phyloP scores from a whole-genome alignment of 2,113 vertebrate species.

The Saccopteryx leptura region DNA sequence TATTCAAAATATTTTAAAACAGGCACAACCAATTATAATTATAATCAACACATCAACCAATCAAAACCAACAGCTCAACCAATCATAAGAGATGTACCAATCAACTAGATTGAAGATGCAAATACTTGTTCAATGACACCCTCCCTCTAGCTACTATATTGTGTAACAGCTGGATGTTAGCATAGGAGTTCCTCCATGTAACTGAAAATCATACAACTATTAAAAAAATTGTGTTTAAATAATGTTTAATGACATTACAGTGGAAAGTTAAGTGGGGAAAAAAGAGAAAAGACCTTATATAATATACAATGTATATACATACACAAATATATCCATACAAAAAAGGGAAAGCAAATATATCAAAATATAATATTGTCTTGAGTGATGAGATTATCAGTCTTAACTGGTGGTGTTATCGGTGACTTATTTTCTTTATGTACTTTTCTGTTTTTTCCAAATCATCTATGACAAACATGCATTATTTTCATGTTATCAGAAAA shows the following conservation, averaged over 20 bases:
- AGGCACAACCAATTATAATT: slow-evolving; percentile 30
- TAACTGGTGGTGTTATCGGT: not conserved
- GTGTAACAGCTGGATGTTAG: not conserved
- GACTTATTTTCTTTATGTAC: slow-evolving; percentile 12
- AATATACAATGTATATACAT: not conserved
- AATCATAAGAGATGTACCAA: slow-evolving; percentile 23
- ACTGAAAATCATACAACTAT: slow-evolving; percentile 15
- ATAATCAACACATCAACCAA: slow-evolving; percentile 12
- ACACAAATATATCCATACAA: not conserved
- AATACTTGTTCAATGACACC: not conserved
- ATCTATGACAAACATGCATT: not conserved
- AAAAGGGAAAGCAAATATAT: slow-evolving; percentile 38
- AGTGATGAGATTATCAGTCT: not conserved
- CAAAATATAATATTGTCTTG: slow-evolving; percentile 16
- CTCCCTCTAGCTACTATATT: not conserved
- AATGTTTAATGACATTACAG: not conserved
- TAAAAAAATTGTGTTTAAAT: slow-evolving; percentile 52
- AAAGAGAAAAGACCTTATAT: not conserved
- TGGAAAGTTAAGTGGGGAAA: slow-evolving; percentile 6
- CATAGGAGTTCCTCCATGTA: not conserved
- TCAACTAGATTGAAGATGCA: not conserved
- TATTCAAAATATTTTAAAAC: slow-evolving; percentile 51
- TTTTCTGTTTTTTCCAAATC: slow-evolving; percentile 28
- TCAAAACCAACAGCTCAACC: not conserved
- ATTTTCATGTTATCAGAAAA: slow-evolving; percentile 53